These are phyloP conservation scores for Staurois parvus DNA, from an alignment of 2,797 vertebrate genomes.

Conservation along the genomic window DNA sequence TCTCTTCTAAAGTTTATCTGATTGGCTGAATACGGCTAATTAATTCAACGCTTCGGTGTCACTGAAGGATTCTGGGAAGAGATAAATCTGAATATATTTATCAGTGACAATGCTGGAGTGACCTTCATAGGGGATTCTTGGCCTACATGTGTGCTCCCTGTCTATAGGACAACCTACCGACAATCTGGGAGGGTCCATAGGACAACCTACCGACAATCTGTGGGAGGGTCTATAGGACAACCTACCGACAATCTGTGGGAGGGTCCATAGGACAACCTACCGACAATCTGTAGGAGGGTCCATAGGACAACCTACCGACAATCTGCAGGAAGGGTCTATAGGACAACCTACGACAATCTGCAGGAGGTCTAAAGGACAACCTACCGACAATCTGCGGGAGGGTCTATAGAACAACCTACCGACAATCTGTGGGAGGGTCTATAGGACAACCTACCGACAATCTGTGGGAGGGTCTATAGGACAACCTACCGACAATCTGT, in stretches of 20 bases:
- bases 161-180: conserved; percentile 77
- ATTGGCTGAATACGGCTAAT: too few relatives aligned
- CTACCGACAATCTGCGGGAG: conserved; percentile 94
- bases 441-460: conserved; percentile 90
- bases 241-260: conserved; percentile 94
- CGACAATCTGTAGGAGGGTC: conserved; percentile 94
- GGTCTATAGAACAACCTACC: conserved; percentile 86
- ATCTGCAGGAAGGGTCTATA: conserved; percentile 93
- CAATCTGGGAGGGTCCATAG: conserved; percentile 91
- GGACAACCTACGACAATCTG: conserved; percentile 91
- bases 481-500: conserved; percentile 91
- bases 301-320: conserved; percentile 88
- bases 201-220: conserved; percentile 93
- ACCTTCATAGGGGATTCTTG: not conserved
- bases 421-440: conserved; percentile 93
- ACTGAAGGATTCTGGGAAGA: too few relatives aligned
- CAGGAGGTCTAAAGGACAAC: conserved; percentile 80
- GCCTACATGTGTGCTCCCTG: not conserved
- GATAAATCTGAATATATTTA: too few relatives aligned
- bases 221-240: conserved; percentile 83
- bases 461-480: conserved; percentile 92
- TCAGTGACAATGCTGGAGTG: not conserved
- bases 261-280: conserved; percentile 82
- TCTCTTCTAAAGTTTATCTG: too few relatives aligned
- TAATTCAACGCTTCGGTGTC: too few relatives aligned